Percentiles rank a stretch among this genome's conserved stretches.
phyloP scores from a whole-genome alignment of 2,888 invertebrate genomes.

The Gymnoscelis rufifasciata region DNA sequence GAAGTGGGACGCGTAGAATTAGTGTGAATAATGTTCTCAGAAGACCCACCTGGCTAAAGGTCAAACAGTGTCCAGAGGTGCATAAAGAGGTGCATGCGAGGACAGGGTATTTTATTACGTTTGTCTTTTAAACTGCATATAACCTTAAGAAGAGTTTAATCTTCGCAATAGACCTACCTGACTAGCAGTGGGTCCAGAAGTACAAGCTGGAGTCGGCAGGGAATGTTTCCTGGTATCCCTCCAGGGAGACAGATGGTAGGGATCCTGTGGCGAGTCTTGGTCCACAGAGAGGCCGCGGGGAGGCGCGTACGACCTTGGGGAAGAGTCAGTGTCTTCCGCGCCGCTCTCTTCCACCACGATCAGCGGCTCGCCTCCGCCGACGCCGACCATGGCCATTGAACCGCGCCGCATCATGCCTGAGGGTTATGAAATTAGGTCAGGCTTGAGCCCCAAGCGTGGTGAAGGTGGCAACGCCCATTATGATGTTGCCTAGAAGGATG shows the following conservation, averaged over 20 bases:
- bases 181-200: slow-evolving; percentile 91
- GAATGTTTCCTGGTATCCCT: slow-evolving; percentile 89
- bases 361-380: slow-evolving; percentile 83
- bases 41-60: too few species aligned
- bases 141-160: too few species aligned
- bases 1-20: too few species aligned
- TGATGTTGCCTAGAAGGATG: too few species aligned
- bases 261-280: slow-evolving; percentile 88
- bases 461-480: too few species aligned
- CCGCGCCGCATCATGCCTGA: slow-evolving; percentile 82
- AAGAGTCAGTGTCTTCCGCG: slow-evolving; percentile 82
- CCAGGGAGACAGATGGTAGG: slow-evolving; percentile 90
- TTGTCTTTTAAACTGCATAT: too few species aligned
- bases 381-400: slow-evolving; percentile 80
- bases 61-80: too few species aligned
- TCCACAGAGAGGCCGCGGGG: slow-evolving; percentile 82
- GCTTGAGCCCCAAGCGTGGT: too few species aligned
- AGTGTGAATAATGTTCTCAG: too few species aligned
- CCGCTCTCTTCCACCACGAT: slow-evolving; percentile 91
- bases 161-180: slow-evolving; percentile 80
- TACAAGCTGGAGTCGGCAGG: slow-evolving; percentile 90
- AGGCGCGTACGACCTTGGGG: slow-evolving; percentile 72
- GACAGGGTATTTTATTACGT: too few species aligned
- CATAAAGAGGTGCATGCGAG: too few species aligned
- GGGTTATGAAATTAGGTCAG: too few species aligned